phyloP scores from a whole-genome alignment of 64 coral and sea anemone genomes.

The Montipora capricornis region DNA sequence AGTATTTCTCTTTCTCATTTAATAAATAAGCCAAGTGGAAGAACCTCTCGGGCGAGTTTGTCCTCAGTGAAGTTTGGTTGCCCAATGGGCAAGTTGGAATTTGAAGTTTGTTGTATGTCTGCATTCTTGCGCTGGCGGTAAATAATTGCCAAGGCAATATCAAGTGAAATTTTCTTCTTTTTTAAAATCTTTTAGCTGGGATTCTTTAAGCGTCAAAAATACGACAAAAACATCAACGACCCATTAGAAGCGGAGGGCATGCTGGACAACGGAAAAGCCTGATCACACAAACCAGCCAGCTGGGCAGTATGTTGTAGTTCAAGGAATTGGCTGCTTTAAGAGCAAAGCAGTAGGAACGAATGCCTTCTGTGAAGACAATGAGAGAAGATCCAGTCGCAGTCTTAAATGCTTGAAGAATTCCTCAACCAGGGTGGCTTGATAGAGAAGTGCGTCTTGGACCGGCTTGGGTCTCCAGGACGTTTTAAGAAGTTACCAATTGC shows the following conservation, averaged over 20 bases:
- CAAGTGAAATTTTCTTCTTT: not conserved
- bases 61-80: no score
- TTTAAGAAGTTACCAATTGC: not conserved
- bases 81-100: no score
- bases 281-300: not conserved
- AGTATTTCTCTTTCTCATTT: no score
- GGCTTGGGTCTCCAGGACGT: not conserved
- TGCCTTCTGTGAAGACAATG: not conserved
- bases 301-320: not conserved
- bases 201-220: conserved; percentile 75
- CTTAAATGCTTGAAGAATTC: not conserved
- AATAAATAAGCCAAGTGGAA: no score
- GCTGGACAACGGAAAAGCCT: conserved; percentile 42
- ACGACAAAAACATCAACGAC: conserved; percentile 69
- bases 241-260: conserved; percentile 41
- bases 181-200: conserved; percentile 27
- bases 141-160: not conserved
- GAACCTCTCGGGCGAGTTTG: no score
- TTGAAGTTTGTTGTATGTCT: no score
- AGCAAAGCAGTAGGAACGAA: not conserved
- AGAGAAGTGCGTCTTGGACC: no score
- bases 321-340: not conserved
- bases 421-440: not conserved
- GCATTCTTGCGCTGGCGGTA: no score
- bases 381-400: not conserved